phyloP scores from a whole-genome alignment of 2,888 invertebrate genomes.

The Papilio protenor region DNA sequence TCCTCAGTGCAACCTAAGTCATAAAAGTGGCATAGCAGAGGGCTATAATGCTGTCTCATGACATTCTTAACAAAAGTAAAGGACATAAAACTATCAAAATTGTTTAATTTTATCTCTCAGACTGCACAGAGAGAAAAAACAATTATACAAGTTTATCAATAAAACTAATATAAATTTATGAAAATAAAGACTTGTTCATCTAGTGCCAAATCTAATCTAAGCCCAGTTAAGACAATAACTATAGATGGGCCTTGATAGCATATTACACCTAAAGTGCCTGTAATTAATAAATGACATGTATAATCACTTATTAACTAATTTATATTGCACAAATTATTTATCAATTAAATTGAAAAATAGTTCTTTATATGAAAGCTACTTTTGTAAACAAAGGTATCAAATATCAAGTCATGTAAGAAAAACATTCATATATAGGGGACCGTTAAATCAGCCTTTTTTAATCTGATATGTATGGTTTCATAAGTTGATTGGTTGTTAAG shows the following conservation, averaged over 20 bases:
- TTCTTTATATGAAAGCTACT: background rate
- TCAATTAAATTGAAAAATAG: slow-evolving; percentile 29
- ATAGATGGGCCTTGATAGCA: background rate
- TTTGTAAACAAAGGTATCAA: slow-evolving; percentile 21
- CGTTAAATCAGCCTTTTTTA: background rate
- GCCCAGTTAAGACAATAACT: background rate
- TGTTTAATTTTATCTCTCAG: background rate
- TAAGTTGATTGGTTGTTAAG: background rate
- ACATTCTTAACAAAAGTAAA: background rate
- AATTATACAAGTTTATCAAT: background rate
- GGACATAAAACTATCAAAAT: background rate
- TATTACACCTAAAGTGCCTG: slow-evolving; percentile 13
- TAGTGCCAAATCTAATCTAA: slow-evolving; percentile 9
- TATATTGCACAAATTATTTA: slow-evolving; percentile 49
- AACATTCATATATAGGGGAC: background rate
- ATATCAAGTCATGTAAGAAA: background rate
- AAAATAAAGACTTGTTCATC: slow-evolving; percentile 10
- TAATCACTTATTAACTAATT: slow-evolving; percentile 42
- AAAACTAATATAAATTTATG: background rate
- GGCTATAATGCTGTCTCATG: background rate
- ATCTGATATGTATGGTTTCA: background rate
- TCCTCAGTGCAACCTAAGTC: background rate
- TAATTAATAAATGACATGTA: slow-evolving; percentile 8
- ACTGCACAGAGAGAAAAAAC: background rate
- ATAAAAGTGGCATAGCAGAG: background rate